A percentile compares a stretch with the other conserved stretches of the same genome.
These are phyloP conservation scores for Hippocampus abdominalis DNA, from an alignment of 2,113 vertebrate genomes.

Conservation along the genomic window DNA sequence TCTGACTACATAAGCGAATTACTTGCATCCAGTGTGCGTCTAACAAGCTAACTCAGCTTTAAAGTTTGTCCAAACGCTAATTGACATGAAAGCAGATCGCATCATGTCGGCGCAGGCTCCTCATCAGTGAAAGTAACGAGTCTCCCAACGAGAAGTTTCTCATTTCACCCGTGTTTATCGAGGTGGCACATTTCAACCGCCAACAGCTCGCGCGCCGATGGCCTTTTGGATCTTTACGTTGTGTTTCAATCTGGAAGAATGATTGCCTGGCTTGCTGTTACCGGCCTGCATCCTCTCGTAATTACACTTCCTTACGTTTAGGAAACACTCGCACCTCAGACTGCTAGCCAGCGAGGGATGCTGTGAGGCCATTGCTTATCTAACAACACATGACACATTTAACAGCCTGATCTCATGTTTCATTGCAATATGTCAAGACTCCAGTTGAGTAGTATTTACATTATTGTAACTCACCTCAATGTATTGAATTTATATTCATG, in stretches of 20 bases:
- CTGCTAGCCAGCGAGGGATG: not conserved
- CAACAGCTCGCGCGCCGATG: conserved; percentile 46
- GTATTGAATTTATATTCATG: not conserved
- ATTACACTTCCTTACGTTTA: conserved; percentile 72
- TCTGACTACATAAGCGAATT: conserved; percentile 59
- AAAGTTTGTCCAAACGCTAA: conserved; percentile 24
- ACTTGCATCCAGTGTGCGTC: conserved; percentile 47
- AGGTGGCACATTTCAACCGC: conserved; percentile 58
- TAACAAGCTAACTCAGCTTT: conserved; percentile 18
- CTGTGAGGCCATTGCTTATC: not conserved
- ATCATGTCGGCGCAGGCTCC: conserved; percentile 34
- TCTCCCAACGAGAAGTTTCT: conserved; percentile 48
- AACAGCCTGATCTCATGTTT: not conserved
- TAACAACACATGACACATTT: not conserved
- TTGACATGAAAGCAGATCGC: conserved; percentile 58
- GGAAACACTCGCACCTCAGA: conserved; percentile 36
- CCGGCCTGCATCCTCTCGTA: conserved; percentile 68
- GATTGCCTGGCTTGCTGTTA: conserved; percentile 69
- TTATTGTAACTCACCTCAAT: not conserved
- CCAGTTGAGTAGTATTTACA: not conserved
- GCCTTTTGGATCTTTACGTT: conserved; percentile 63
- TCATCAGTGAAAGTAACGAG: conserved; percentile 28
- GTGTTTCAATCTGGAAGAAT: conserved; percentile 68
- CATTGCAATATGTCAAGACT: not conserved
- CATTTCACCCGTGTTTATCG: conserved; percentile 55